Base-by-base conservation (phyloP, 1,140 invertebrate genomes). In the Bathynomus jamesi region DNA sequence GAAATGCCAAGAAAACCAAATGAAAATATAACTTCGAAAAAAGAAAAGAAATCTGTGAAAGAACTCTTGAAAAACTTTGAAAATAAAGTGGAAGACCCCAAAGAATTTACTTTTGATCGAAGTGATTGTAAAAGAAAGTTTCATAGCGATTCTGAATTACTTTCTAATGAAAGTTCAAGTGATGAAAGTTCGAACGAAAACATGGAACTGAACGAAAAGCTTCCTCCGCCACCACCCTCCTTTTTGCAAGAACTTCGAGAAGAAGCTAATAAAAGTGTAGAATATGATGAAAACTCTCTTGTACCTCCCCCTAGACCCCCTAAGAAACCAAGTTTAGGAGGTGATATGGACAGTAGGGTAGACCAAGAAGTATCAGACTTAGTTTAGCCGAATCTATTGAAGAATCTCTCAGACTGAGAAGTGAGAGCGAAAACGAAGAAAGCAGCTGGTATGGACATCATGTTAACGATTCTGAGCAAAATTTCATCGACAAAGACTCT, bases 61-160 rank as follows among this genome's bases (percentile, higher is more conserved):
- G 85, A 85, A 73, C 75, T 86, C 0, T 65, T 86, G 11, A 84
- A 84, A 0, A 83, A 86, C 71, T 86, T 86, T 73, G 85, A 86
- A 68, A 81, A 80, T 11, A 85, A 84, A 67, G 84, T 63, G 28
- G 32, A 81, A 31, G 80, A 79, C 69, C 76, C 70, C 53, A 75
- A 80, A 28, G 78, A 76, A 17, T 78, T 82, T n/a, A 78, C 72
- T 7, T 71, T 69, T 21, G 72, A 76, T 79, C 21, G 80, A 81
- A 11, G 68, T 79, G 4, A 81, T 78, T 62, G 73, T 13, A 78
- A 81, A 72, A 80, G 83, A 0, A 82, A 80, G 11, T 84, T 85
- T 4, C 82, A 84, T 40, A 85, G 83, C 78, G 85, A 86, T 46
- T 83, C 83, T 3, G 85, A 86, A 76, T 84, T 83, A 0, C 71